Evolutionary conservation across 2,113 vertebrate species (phyloP).

Genomic region (Saccopteryx bilineata): DNA sequence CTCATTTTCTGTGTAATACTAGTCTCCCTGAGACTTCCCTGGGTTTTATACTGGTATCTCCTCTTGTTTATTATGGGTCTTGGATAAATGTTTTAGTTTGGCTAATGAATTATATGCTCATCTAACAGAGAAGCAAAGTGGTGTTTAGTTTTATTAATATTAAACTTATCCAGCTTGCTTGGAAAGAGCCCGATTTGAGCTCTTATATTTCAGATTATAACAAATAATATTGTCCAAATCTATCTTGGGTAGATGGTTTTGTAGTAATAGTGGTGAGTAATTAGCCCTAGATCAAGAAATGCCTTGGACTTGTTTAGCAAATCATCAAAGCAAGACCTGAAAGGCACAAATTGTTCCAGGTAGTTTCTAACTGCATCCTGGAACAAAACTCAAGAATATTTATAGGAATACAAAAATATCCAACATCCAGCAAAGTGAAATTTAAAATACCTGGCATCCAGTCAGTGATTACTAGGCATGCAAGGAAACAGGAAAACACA

Average conservation of each 20-base stretch:
- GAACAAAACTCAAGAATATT: neutral
- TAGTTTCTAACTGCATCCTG: neutral
- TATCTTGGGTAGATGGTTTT: neutral
- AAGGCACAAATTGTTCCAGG: neutral
- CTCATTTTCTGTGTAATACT: neutral
- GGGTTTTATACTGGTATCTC: neutral
- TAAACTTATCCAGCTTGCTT: neutral
- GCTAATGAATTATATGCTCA: neutral
- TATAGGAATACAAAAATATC: neutral
- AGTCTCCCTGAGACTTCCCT: neutral
- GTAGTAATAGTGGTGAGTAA: neutral
- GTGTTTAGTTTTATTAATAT: neutral
- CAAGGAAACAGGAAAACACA: conserved; percentile 2
- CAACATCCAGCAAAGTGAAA: neutral
- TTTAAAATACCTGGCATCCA: neutral
- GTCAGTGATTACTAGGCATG: conserved; percentile 15
- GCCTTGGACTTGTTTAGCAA: neutral
- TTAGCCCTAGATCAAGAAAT: neutral
- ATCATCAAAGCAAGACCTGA: neutral
- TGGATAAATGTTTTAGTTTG: neutral
- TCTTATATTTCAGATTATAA: neutral
- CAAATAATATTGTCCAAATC: neutral
- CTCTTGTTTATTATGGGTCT: neutral
- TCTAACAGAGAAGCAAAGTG: neutral
- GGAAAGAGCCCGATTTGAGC: neutral